phyloP scores from a whole-genome alignment of 1,140 invertebrate genomes.

The Ctenoplectra terminalis region DNA sequence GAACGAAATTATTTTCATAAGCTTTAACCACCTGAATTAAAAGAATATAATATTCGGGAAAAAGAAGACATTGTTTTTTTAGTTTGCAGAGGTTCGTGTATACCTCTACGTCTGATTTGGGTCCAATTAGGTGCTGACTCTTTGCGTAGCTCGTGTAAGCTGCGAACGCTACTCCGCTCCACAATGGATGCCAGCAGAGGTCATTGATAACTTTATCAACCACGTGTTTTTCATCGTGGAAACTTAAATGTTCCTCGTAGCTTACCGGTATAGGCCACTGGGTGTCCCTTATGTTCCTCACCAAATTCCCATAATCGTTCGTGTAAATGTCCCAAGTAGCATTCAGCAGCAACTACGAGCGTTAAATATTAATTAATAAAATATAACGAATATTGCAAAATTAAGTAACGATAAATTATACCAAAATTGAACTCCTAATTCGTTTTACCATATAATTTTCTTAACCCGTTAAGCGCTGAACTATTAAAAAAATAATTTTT shows the following conservation, averaged over 20 bases:
- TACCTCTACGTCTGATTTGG: conserved; percentile 57
- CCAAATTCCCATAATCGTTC: conserved; percentile 85
- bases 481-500: too few relatives aligned
- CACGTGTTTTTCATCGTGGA: conserved; percentile 84
- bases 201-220: conserved; percentile 86
- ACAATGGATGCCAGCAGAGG: conserved; percentile 87
- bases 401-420: too few relatives aligned
- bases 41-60: too few relatives aligned
- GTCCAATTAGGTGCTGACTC: conserved; percentile 67
- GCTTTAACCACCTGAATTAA: conserved; percentile 84
- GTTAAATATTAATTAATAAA: not conserved
- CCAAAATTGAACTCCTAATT: too few relatives aligned
- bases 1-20: conserved; percentile 85
- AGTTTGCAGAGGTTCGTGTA: too few relatives aligned
- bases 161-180: conserved; percentile 86
- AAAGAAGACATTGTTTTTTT: too few relatives aligned
- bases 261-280: conserved; percentile 75
- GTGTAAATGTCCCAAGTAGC: conserved; percentile 86
- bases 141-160: conserved; percentile 84
- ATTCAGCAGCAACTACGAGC: conserved; percentile 68
- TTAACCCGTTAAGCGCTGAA: too few relatives aligned
- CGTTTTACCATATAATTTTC: too few relatives aligned
- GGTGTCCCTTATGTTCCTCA: conserved; percentile 73
- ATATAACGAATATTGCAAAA: not conserved
- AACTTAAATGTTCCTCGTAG: conserved; percentile 85